Conservation (phyloP, 2,113 vertebrate species). For the Anas platyrhynchos region DNA sequence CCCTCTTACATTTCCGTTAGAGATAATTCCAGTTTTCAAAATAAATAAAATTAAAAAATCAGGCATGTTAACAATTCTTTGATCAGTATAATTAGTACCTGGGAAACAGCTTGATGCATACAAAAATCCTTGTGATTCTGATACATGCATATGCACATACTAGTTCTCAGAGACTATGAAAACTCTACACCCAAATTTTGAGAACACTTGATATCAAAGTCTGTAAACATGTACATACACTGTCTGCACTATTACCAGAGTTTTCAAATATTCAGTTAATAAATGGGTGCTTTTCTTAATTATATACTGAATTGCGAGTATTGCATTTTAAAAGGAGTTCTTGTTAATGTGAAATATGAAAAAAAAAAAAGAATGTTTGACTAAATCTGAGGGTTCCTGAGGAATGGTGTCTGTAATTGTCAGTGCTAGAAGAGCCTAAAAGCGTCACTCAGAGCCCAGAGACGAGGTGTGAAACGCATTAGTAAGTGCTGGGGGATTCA, state of each 20-base stretch:
- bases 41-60: neutral
- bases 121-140: neutral
- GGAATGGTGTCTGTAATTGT: neutral
- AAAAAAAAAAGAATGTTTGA: neutral
- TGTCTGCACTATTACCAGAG: neutral
- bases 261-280: neutral
- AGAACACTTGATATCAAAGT: neutral
- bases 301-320: neutral
- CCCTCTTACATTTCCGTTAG: neutral
- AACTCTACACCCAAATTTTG: neutral
- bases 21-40: neutral
- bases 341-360: neutral
- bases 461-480: constrained; percentile 26
- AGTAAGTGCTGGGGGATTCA: constrained; percentile 9
- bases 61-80: neutral
- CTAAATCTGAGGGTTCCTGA: neutral
- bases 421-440: neutral
- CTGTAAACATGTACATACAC: neutral
- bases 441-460: neutral
- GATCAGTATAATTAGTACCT: neutral
- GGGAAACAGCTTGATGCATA: neutral
- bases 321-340: neutral
- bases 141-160: neutral
- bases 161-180: neutral
- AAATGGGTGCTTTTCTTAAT: neutral